Evolutionary conservation across 2,113 vertebrate genomes (phyloP).

Genomic region (Oreocharis arfaki): DNA sequence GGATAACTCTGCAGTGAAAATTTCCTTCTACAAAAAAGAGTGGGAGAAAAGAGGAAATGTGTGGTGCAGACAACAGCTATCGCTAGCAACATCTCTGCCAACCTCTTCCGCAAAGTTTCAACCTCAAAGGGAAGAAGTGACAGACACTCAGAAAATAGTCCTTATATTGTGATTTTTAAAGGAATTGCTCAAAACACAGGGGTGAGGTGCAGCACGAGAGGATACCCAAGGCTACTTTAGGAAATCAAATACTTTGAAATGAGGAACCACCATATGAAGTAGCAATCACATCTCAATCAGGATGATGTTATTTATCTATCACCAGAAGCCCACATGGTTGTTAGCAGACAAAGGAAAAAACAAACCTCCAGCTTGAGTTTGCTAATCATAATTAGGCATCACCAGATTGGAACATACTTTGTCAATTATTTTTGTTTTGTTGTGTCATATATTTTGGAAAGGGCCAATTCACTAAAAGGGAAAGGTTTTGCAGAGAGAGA

Average conservation of each 20-base stretch:
- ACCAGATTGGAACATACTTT: not conserved
- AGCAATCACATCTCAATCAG: not conserved
- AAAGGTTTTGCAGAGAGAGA: not conserved
- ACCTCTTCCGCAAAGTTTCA: not conserved
- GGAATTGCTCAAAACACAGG: not conserved
- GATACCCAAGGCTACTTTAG: not conserved
- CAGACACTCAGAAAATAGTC: not conserved
- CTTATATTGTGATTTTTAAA: not conserved
- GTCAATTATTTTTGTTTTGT: not conserved
- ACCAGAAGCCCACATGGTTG: not conserved
- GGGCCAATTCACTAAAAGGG: not conserved
- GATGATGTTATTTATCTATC: not conserved
- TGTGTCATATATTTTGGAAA: not conserved
- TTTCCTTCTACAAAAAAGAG: not conserved
- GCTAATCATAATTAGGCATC: not conserved
- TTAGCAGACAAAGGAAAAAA: constrained; percentile 15
- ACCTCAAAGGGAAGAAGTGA: not conserved
- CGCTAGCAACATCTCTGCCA: not conserved
- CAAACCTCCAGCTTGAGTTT: not conserved
- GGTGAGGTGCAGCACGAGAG: not conserved
- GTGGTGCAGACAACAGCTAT: not conserved
- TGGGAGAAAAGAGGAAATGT: not conserved
- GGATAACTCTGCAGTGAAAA: not conserved
- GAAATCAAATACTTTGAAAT: not conserved
- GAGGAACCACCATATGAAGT: not conserved